Evolutionary conservation across 2,113 vertebrate genomes (phyloP).

Genomic region (Acrocephalus kingi): DNA sequence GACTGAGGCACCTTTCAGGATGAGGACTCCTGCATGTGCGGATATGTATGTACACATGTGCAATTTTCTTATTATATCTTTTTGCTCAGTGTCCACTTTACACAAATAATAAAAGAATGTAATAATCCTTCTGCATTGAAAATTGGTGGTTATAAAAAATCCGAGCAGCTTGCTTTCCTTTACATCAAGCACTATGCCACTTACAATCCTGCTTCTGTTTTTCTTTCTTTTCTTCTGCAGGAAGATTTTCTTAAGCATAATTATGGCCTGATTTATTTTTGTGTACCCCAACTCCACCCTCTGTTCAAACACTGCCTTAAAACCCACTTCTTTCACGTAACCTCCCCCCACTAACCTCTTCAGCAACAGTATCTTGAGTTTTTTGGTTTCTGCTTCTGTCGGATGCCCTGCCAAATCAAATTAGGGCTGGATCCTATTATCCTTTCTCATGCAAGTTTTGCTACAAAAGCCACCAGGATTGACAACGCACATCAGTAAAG

Average conservation of each 20-base stretch:
- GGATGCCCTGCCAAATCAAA: conserved; percentile 22
- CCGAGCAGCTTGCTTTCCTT: conserved; percentile 50
- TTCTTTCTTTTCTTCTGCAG: conserved; percentile 26
- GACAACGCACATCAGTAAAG: neutral
- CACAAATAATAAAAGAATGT: neutral
- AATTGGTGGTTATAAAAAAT: conserved; percentile 51
- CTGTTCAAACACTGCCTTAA: conserved; percentile 43
- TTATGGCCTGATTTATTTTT: conserved; percentile 40
- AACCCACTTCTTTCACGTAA: conserved; percentile 1
- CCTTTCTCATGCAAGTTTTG: neutral
- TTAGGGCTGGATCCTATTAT: neutral
- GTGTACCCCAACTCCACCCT: conserved; percentile 42
- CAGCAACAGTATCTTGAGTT: neutral
- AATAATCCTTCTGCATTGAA: conserved; percentile 10
- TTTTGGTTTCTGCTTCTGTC: conserved; percentile 2
- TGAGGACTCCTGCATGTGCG: neutral
- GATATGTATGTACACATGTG: neutral
- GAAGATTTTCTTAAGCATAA: conserved; percentile 42
- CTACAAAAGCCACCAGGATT: neutral
- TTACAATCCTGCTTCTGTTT: neutral
- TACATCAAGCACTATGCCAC: conserved; percentile 21
- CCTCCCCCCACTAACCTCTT: conserved; percentile 19
- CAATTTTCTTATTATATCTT: neutral
- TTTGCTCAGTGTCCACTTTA: neutral
- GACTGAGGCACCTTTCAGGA: neutral